Evolutionary conservation across 2,797 vertebrate species (phyloP).

Genomic region (Synanceia verrucosa): DNA sequence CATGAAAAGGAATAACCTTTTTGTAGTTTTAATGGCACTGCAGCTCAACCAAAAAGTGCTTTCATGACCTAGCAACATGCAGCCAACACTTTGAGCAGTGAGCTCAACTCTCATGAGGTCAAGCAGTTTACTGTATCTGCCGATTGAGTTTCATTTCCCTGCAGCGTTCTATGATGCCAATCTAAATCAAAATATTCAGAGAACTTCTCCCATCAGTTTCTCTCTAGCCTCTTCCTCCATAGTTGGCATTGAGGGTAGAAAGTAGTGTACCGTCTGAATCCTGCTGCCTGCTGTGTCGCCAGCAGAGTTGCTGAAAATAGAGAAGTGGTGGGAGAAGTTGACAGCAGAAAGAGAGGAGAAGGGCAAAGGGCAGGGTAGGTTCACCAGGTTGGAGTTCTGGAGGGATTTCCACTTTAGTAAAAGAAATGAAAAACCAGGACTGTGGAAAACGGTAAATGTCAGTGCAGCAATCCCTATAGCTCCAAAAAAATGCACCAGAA

Average conservation of each 20-base stretch:
- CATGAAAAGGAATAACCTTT: neutral
- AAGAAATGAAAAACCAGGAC: neutral
- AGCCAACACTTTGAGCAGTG: neutral
- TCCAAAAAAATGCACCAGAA: neutral
- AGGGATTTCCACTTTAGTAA: neutral
- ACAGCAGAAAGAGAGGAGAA: neutral
- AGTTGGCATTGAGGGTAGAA: conserved; percentile 9
- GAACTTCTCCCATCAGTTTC: neutral
- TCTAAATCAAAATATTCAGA: conserved; percentile 2
- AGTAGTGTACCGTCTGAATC: neutral
- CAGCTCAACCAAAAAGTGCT: neutral
- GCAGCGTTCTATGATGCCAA: conserved; percentile 1
- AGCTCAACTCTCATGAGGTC: conserved; percentile 17
- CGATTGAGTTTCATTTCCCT: conserved; percentile 23
- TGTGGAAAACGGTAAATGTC: neutral
- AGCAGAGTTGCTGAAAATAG: neutral
- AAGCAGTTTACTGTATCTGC: neutral
- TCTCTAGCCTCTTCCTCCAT: conserved; percentile 20
- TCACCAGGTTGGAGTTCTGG: neutral
- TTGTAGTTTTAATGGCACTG: neutral
- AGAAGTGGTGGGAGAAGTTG: neutral
- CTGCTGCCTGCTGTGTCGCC: conserved; percentile 3
- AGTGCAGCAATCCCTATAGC: neutral
- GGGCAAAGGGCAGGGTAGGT: neutral
- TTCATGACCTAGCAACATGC: neutral